Percentiles rank a stretch among this genome's conserved stretches.
Evolutionary conservation across 2,113 vertebrate genomes (phyloP).

Genomic region (Microcebus griseorufus): DNA sequence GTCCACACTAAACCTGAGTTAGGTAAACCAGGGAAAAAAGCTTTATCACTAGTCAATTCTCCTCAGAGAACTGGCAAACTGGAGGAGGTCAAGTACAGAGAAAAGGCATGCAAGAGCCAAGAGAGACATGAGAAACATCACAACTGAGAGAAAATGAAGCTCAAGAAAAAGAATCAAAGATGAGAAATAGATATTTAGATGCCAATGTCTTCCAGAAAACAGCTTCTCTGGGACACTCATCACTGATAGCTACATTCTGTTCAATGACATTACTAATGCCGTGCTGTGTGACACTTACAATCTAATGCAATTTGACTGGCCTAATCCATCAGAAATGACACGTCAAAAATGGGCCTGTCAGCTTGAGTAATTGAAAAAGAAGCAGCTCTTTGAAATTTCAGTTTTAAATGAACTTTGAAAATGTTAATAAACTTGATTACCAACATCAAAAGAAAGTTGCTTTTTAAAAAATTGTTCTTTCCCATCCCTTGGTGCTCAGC

Average conservation of each 20-base stretch:
- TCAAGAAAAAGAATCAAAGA: not conserved
- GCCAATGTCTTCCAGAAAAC: conserved; percentile 15
- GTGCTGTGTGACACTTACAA: conserved; percentile 21
- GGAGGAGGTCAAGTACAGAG: not conserved
- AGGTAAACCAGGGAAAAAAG: not conserved
- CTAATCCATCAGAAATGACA: conserved; percentile 57
- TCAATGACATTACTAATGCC: conserved; percentile 41
- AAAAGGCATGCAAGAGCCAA: not conserved
- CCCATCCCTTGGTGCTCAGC: not conserved
- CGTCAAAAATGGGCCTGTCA: conserved; percentile 24
- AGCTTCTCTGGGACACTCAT: not conserved
- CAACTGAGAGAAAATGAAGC: not conserved
- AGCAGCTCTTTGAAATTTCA: conserved; percentile 52
- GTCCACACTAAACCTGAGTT: not conserved
- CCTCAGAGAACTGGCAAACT: not conserved
- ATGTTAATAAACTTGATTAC: conserved; percentile 9
- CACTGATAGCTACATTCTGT: not conserved
- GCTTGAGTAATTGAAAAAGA: conserved; percentile 52
- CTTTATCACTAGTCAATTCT: not conserved
- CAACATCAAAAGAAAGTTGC: conserved; percentile 10
- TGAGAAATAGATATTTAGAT: not conserved
- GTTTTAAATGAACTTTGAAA: conserved; percentile 65
- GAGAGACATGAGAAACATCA: not conserved
- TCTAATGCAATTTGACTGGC: conserved; percentile 57
- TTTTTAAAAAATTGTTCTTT: not conserved